Evolutionary conservation across 2,797 vertebrate species (phyloP), one percentile per base, ranked within the genome.

Genomic region (Enteromius paludinosus): DNA sequence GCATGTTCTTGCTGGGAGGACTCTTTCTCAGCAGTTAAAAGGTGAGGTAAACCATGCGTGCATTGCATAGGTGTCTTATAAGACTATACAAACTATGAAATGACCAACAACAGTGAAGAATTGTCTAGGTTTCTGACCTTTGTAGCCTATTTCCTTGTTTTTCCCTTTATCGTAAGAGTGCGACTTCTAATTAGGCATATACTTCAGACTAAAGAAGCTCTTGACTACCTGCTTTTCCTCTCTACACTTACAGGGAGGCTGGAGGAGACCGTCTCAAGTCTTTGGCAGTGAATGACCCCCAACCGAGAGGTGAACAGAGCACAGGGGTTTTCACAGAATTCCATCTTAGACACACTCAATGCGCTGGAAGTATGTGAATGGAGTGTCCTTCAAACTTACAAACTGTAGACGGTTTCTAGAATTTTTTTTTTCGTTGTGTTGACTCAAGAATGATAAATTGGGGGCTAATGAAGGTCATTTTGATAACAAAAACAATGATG

Each of bases 151-250:
- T 61, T 73, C 9, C 61, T 86, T 69, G 71, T 52, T 78, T 79
- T 79, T 87, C 61, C 3, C 2, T 65, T 73, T 83, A 79, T 81
- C 20, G 10, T 28, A 82, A 70, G 78, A 87, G 87, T 90, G 91
- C 84, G 87, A 91, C 88, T 91, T 88, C 92, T 93, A 91, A 94
- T 95, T 94, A 95, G 92, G 89, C 84, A 61, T 64, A 90, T 90
- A 90, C 83, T 90, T 91, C 90, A 92, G 89, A 89, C 88, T 88
- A 82, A 86, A 90, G 88, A 86, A 92, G 88, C 91, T 88, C 92
- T 95, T 94, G 91, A 94, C 91, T 91, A 89, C 89, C 87, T 78
- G 91, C 87, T 38, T 88, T 91, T 88, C 69, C 87, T 90, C 91
- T 91, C 88, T 92, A 88, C 85, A 78, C 86, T 88, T 87, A 81